Evolutionary conservation across 2,888 invertebrate genomes (phyloP), one percentile per base, ranked within the genome.

Genomic region (Prosapia bicincta): DNA sequence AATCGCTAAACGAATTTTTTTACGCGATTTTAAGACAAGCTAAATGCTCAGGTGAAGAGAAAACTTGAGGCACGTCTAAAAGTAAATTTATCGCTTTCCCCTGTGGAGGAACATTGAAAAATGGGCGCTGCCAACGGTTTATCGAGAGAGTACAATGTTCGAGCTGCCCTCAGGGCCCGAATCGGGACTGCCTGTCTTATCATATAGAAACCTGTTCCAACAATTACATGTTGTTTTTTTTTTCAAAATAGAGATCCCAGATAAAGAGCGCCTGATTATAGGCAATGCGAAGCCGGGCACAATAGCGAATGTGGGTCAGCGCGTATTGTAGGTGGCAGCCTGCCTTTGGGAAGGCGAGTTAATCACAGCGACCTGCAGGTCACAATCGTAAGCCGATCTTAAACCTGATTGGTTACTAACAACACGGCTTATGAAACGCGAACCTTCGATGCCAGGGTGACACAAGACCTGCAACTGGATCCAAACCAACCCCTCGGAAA

Each of bases 161-260:
- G 30, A 6, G 30, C 68, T 69, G 54, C 69, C 74, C 54, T 25
- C 43, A 28, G 54, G 74, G 67, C 73, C 20, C 23, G n/a, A 38
- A 38, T 38, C 38, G 38, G 15, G 15, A 38, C 38, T 54, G 54
- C 54, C 54, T 20, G n/a, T 54, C 74, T 74, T 74, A 74, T 74
- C 74, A 74, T 54, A 54, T 20, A 15, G 15, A 69, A 74, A 74
- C 74, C 74, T 69, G 74, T 74, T 74, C 74, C 67, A 69, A 69
- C 74, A 68, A 74, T 74, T 74, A 74, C 54, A 74, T 43, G 74
- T 74, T 74, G 43, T 67, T 72, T 38, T n/a, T n/a, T n/a, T n/a
- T 54, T 74, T 74, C 69, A 69, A 54, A 72, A 30, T 10, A 43
- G 69, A 67, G 74, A 74, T 74, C 7, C 20, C 23, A 69, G 74